Conservation (phyloP, 2,797 vertebrate genomes). For the Clarias laeviceps region DNA sequence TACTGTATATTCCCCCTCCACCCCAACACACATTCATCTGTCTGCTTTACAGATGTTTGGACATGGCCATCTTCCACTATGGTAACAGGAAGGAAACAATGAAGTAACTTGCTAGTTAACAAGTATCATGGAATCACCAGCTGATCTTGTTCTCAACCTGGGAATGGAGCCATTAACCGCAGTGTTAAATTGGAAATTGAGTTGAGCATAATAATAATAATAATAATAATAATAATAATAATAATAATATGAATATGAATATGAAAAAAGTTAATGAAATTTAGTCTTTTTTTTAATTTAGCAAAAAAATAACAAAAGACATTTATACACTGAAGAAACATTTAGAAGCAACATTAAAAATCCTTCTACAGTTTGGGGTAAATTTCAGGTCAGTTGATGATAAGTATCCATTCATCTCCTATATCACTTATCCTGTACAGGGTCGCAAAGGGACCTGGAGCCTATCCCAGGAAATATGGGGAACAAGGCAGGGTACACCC, state of each 20-base stretch:
- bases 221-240: neutral
- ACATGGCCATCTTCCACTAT: neutral
- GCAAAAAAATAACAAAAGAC: neutral
- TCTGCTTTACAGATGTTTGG: constrained; percentile 34
- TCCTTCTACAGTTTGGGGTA: too few relatives aligned
- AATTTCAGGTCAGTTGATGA: too few relatives aligned
- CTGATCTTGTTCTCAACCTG: neutral
- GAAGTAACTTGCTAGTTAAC: constrained; percentile 17
- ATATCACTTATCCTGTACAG: too few relatives aligned
- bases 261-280: neutral
- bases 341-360: neutral
- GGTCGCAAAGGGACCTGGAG: too few relatives aligned
- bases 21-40: neutral
- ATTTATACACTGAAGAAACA: neutral
- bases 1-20: neutral
- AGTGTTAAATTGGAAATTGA: neutral
- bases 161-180: neutral
- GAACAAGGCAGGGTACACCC: too few relatives aligned
- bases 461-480: too few relatives aligned
- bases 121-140: constrained; percentile 23
- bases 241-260: neutral
- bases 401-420: too few relatives aligned
- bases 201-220: neutral
- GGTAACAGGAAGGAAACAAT: neutral
- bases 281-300: neutral